Evolutionary conservation across 2,113 vertebrate species (phyloP).

Genomic region (Ochotona princeps): DNA sequence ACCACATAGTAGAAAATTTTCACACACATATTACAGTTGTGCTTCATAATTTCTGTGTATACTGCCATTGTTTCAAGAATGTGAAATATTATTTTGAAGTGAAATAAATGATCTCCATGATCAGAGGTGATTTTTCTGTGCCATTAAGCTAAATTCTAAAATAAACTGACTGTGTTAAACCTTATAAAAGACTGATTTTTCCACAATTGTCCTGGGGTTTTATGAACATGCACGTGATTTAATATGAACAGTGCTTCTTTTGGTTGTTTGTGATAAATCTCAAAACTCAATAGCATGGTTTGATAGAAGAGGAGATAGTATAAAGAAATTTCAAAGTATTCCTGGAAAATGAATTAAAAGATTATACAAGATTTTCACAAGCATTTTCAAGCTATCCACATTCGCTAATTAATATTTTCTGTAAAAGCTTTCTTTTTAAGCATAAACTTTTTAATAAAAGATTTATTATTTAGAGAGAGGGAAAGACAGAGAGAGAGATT

Average conservation of each 20-base stretch:
- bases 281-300: constrained; percentile 21
- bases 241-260: constrained; percentile 54
- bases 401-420: constrained; percentile 46
- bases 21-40: background rate
- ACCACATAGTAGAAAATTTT: background rate
- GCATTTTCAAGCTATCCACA: background rate
- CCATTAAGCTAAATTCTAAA: constrained; percentile 71
- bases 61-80: background rate
- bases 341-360: too few species aligned
- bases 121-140: constrained; percentile 64
- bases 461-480: too few species aligned
- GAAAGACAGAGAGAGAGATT: too few species aligned
- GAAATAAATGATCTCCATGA: constrained; percentile 75
- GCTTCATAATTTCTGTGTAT: constrained; percentile 35
- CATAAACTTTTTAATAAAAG: background rate
- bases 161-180: constrained; percentile 75
- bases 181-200: constrained; percentile 52
- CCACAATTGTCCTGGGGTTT: background rate
- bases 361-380: too few species aligned
- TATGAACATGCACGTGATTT: constrained; percentile 67
- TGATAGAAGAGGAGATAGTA: constrained; percentile 53
- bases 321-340: background rate
- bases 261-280: constrained; percentile 76
- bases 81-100: constrained; percentile 52
- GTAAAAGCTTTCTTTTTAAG: constrained; percentile 5